Evolutionary conservation across 2,113 vertebrate species (phyloP), one percentile per base, ranked within the genome.

Genomic region (Trochalopteron elliotii): DNA sequence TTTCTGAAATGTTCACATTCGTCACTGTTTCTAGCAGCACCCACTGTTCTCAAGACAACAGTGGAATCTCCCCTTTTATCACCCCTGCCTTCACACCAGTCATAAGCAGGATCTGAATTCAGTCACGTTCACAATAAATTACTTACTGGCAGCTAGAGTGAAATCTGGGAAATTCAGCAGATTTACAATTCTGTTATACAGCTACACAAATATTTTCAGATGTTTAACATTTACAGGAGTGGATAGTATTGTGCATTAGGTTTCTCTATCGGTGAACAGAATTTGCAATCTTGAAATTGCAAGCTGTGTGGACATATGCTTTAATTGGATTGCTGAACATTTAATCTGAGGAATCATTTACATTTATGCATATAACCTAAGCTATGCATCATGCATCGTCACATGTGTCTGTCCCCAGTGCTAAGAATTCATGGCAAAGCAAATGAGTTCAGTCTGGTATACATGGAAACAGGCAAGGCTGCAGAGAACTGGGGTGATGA

Each of bases 351-450:
- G 25, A 74, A 75, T 44, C 11, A 11, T 61, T 78, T 45, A 63
- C 14, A 30, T 64, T 89, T 45, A 57, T 76, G 33, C 11, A 30
- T 55, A 19, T 50, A 52, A 67, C 15, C 37, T 40, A 53, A 37
- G 22, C 10, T 88, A 53, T 11, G 23, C 2, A n/a, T 25, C 11
- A 7, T 21, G 30, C 23, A 39, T 55, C 40, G 42, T 19, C 47
- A 44, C 0, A 0, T 2, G 5, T 15, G 3, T 28, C 30, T 64
- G 18, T 35, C 35, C 52, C 4, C 11, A 44, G 55, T 23, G 60
- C 40, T 44, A 49, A 44, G 64, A 76, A 56, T 24, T 65, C 63
- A n/a, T 7, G 37, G 40, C 11, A 61, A 77, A 77, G 17, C 28
- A 61, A 60, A n/a, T 9, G 0, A 81, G 5, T 61, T 84, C 13